Conservation (phyloP, 2,888 invertebrate genomes). For the Augochlorella aurata region DNA sequence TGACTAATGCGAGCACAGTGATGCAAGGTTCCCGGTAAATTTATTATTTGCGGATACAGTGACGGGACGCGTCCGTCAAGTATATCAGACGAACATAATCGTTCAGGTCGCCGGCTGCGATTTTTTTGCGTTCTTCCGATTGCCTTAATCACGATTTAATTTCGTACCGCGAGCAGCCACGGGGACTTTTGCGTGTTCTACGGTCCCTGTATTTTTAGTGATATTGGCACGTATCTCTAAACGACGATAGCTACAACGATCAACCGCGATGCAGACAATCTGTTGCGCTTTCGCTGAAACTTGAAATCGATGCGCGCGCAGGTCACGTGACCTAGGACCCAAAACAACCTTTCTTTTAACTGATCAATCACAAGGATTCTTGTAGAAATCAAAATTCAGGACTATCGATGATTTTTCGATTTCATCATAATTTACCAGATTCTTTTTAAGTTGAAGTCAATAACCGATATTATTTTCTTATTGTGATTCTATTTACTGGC, state of each 20-base stretch:
- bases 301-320: neutral
- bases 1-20: neutral
- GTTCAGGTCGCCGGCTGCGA: conserved; percentile 5
- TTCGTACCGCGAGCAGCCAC: conserved; percentile 61
- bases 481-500: too few species aligned
- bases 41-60: conserved; percentile 27
- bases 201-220: conserved; percentile 68
- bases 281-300: conserved; percentile 26
- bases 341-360: neutral
- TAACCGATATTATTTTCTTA: too few species aligned
- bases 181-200: conserved; percentile 31
- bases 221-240: conserved; percentile 65
- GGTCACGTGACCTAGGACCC: neutral
- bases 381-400: too few species aligned
- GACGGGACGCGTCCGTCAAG: conserved; percentile 2
- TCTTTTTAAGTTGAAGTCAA: too few species aligned
- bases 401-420: too few species aligned
- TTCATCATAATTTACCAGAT: too few species aligned
- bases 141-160: conserved; percentile 66
- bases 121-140: neutral
- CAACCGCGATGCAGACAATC: conserved; percentile 9
- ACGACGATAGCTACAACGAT: conserved; percentile 32
- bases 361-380: too few species aligned
- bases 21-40: conserved; percentile 15
- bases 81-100: neutral